A percentile compares a stretch with the other conserved stretches of the same genome.
phyloP scores from a whole-genome alignment of 2,888 invertebrate genomes.

The Resseliella maxima region DNA sequence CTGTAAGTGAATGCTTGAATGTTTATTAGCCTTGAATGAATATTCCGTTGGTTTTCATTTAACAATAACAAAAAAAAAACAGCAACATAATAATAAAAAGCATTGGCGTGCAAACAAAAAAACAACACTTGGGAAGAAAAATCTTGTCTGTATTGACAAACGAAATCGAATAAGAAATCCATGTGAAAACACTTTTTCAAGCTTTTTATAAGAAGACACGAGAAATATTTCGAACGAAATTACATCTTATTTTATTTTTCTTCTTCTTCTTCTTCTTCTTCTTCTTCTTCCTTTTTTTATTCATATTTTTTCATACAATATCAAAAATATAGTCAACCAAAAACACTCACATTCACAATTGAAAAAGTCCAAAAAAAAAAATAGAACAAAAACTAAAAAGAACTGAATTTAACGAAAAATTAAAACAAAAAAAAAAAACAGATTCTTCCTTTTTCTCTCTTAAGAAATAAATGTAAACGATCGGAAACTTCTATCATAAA shows the following conservation, averaged over 20 bases:
- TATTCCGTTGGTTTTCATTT: no score
- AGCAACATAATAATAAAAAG: no score
- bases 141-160: no score
- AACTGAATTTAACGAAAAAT: not conserved
- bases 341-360: constrained; percentile 27
- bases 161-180: not conserved
- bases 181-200: not conserved
- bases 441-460: no score
- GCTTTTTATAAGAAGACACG: not conserved
- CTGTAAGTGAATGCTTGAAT: not conserved
- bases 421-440: constrained; percentile 59
- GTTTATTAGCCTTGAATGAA: constrained; percentile 21
- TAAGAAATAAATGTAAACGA: no score
- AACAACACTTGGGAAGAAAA: no score
- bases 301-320: not conserved
- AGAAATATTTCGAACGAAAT: not conserved
- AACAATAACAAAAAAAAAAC: no score
- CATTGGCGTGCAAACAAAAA: no score
- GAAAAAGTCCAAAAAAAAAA: not conserved
- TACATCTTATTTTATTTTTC: not conserved
- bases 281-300: not conserved
- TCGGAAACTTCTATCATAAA: not conserved
- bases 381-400: not conserved
- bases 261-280: not conserved
- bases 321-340: not conserved